Evolutionary conservation across 2,888 invertebrate species (phyloP), one percentile per base, ranked within the genome.

Genomic region (Ectobius pallidus): DNA sequence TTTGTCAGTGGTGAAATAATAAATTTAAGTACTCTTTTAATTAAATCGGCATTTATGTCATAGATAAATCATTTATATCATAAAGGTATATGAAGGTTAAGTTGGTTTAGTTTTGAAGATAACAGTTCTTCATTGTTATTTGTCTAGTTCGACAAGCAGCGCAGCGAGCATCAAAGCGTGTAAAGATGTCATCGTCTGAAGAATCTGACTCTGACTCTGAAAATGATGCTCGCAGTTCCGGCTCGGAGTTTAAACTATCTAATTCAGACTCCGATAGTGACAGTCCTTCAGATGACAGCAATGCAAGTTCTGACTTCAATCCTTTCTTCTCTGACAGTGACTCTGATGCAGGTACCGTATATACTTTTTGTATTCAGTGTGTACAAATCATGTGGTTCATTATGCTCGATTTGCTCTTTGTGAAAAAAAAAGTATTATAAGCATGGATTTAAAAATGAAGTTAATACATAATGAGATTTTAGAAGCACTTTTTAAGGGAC

Each of bases 301-400:
- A 89, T 77, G 86, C 85, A 71, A 92, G 92, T 78, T 92, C 92
- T 73, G 96, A 95, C 84, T 95, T 95, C 82, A 97, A 97, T 86
- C 97, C 96, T n/a, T 95, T 94, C 80, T 92, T 92, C 81, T 91
- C 89, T 67, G 95, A 92, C 80, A 89, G 90, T 79, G 92, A 92
- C 79, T 92, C 92, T 49, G 94, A 95, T 79, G 91, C 91, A 78
- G 92, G 92, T 87, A 85, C 3, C 11, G 52, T 22, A 3, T n/a
- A n/a, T n/a, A n/a, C n/a, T n/a, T n/a, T n/a, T n/a, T n/a, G n/a
- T n/a, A n/a, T n/a, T n/a, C n/a, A n/a, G n/a, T n/a, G n/a, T n/a
- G n/a, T n/a, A n/a, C n/a, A n/a, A n/a, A n/a, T n/a, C n/a, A n/a
- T n/a, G n/a, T n/a, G n/a, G n/a, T n/a, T n/a, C n/a, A n/a, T n/a